Evolutionary conservation across 2,113 vertebrate genomes (phyloP).

Genomic region (Lepidothrix coronata): DNA sequence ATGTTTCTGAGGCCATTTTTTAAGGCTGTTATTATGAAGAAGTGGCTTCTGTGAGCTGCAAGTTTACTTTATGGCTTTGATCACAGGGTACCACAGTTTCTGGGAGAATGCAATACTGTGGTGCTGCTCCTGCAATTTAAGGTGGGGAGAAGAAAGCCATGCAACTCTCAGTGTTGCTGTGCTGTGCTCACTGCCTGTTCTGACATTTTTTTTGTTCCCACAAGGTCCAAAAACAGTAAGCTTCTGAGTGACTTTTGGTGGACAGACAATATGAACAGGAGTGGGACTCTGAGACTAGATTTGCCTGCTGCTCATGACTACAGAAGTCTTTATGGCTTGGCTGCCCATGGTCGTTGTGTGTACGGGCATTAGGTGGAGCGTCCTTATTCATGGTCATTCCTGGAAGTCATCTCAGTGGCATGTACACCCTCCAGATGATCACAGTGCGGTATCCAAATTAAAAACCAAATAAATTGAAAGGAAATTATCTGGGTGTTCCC

Average conservation of each 20-base stretch:
- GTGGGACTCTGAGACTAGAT: not conserved
- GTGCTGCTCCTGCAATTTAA: not conserved
- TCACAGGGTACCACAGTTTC: not conserved
- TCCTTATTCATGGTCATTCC: not conserved
- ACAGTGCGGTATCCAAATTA: not conserved
- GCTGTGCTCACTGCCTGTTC: not conserved
- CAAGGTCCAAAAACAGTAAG: not conserved
- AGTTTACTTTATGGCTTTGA: not conserved
- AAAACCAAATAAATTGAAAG: not conserved
- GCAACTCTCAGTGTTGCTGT: not conserved
- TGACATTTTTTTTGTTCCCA: not conserved
- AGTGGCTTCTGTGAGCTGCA: not conserved
- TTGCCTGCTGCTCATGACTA: not conserved
- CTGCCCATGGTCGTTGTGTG: rapidly evolving
- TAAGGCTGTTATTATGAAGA: not conserved
- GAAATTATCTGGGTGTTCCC: not conserved
- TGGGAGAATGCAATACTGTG: not conserved
- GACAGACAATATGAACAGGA: not conserved
- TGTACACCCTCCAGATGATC: not conserved
- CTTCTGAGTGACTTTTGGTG: not conserved
- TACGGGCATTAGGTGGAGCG: not conserved
- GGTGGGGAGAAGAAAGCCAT: not conserved
- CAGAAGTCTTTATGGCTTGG: not conserved
- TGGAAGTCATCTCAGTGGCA: not conserved
- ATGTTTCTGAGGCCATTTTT: not conserved